Base-by-base conservation (phyloP, 2,888 invertebrate genomes). In the Ectobius pallidus region DNA sequence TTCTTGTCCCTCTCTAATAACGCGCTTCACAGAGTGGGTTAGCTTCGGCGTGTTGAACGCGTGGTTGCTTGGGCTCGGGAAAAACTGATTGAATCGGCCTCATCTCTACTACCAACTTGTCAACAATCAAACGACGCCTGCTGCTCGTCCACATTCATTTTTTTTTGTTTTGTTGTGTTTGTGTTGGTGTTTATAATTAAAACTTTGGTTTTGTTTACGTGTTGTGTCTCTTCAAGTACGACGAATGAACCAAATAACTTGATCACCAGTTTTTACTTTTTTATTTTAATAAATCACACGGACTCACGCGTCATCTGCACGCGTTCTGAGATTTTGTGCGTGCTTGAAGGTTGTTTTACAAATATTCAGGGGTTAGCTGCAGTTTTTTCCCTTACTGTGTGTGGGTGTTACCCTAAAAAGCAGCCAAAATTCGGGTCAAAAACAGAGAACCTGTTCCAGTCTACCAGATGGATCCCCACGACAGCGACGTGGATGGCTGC, bases 401-500 rank as follows among this genome's bases (percentile, higher is more conserved):
- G 74, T 71, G 74, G 62, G 69, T 72, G 74, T 63, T 58, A 65
- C 71, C 74, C 71, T 55, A 46, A 34, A 78, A 84, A 82, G 79
- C 82, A 81, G 87, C 85, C 92, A 93, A 93, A 89, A 93, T 93
- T 93, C 91, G 93, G 88, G 91, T 92, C 85, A 93, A 93, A 91
- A 93, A 93, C 84, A 90, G 91, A 87, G 92, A 92, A 83, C 93
- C 93, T 86, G 89, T 92, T 85, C 92, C 92, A 87, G 91, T 92
- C 86, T 92, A 92, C 88, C 90, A 90, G 85, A 92, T 92, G 92
- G 92, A 86, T 75, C 86, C 86, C 77, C 87, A 87, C 80, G 92
- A 92, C 80, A 91, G 90, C 82, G 91, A 91, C 84, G 84, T 91
- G 77, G 92, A 92, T 78, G 92, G 92, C 82, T 91, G 92, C 77